phyloP scores from a whole-genome alignment of 2,113 vertebrate species.

The Chloroceryle aenea region DNA sequence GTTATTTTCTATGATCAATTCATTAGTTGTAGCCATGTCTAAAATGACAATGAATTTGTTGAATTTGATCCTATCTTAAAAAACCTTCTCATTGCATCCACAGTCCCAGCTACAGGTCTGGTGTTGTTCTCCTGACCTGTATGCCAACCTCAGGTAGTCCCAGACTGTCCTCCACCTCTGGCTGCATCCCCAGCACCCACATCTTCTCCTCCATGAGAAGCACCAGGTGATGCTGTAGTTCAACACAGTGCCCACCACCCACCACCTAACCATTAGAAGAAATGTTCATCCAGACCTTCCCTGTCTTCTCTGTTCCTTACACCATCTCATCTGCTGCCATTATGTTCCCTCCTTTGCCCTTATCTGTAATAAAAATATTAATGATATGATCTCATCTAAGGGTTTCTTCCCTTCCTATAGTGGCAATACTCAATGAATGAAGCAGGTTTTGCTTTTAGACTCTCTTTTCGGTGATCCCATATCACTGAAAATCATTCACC shows the following conservation, averaged over 20 bases:
- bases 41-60: not conserved
- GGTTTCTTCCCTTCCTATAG: not conserved
- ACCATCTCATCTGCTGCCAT: not conserved
- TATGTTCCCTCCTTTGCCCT: not conserved
- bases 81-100: not conserved
- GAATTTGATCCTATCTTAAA: not conserved
- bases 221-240: not conserved
- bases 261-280: not conserved
- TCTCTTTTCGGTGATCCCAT: not conserved
- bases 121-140: not conserved
- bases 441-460: slow-evolving; percentile 16
- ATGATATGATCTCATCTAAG: not conserved
- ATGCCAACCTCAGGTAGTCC: not conserved
- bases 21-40: not conserved
- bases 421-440: not conserved
- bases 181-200: not conserved
- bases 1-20: not conserved
- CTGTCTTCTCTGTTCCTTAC: not conserved
- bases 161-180: not conserved
- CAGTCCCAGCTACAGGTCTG: not conserved
- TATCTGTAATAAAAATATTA: not conserved
- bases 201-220: not conserved
- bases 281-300: not conserved
- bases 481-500: not conserved
- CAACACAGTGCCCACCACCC: not conserved